Evolutionary conservation across 2,888 invertebrate species (phyloP).

Genomic region (Dasysyrphus tricinctus): DNA sequence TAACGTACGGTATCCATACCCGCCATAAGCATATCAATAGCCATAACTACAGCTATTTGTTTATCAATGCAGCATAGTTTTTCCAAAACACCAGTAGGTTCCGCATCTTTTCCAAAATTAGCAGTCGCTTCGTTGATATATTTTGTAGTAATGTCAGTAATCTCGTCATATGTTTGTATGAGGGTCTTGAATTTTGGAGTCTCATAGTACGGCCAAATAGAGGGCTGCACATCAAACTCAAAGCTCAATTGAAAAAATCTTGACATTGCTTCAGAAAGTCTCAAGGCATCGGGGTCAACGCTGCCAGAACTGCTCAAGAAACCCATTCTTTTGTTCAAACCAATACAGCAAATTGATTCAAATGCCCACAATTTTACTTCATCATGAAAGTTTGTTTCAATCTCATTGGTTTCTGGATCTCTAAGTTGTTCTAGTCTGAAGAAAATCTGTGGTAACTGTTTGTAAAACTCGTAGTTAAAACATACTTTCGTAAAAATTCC

Average conservation of each 20-base stretch:
- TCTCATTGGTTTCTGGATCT: conserved; percentile 74
- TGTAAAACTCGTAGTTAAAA: background rate
- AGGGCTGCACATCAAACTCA: conserved; percentile 80
- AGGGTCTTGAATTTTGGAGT: conserved; percentile 79
- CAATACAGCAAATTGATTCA: conserved; percentile 84
- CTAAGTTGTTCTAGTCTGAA: conserved; percentile 78
- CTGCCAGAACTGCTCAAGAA: conserved; percentile 75
- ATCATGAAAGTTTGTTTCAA: conserved; percentile 83
- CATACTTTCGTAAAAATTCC: conserved; percentile 79
- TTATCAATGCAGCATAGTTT: conserved; percentile 86
- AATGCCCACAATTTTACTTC: conserved; percentile 86
- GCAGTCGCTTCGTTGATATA: conserved; percentile 82
- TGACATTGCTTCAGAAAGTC: conserved; percentile 77
- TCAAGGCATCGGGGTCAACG: conserved; percentile 77
- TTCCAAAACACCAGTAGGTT: conserved; percentile 85
- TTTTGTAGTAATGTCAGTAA: conserved; percentile 79
- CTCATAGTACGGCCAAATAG: conserved; percentile 80
- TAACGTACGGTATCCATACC: conserved; percentile 89
- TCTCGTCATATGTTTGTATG: conserved; percentile 79
- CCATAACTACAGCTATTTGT: conserved; percentile 87
- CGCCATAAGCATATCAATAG: conserved; percentile 88
- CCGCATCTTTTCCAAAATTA: conserved; percentile 74
- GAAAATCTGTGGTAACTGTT: background rate
- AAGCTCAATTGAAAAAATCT: conserved; percentile 79
- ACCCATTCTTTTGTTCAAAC: conserved; percentile 81